A percentile compares a stretch with the other conserved stretches of the same genome.
phyloP scores from a whole-genome alignment of 2,113 vertebrate species.

The Cheilinus undulatus region DNA sequence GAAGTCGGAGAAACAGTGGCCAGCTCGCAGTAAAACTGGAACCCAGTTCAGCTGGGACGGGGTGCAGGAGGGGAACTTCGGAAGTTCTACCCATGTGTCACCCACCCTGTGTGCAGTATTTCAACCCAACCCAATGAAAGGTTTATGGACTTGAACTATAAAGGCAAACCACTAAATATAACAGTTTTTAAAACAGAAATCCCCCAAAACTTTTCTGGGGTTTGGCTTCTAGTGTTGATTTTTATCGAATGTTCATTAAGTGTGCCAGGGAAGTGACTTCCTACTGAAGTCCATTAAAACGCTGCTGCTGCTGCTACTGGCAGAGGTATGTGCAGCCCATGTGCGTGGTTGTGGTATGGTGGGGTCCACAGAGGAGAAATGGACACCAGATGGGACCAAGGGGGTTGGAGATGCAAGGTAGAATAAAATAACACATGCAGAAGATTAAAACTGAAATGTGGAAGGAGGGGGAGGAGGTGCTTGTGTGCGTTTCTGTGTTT shows the following conservation, averaged over 20 bases:
- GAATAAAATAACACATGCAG: conserved; percentile 79
- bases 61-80: conserved; percentile 54
- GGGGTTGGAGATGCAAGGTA: conserved; percentile 70
- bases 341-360: conserved; percentile 73
- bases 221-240: conserved; percentile 83
- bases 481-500: conserved; percentile 10
- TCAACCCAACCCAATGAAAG: conserved; percentile 93
- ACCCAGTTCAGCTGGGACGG: conserved; percentile 60
- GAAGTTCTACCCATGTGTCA: conserved; percentile 84
- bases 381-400: conserved; percentile 84
- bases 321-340: conserved; percentile 62
- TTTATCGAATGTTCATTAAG: conserved; percentile 87
- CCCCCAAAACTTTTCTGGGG: conserved; percentile 7
- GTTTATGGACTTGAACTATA: conserved; percentile 96
- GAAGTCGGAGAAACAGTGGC: conserved; percentile 57
- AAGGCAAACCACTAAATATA: conserved; percentile 95
- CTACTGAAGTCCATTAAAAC: conserved; percentile 89
- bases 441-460: conserved; percentile 69
- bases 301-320: conserved; percentile 53
- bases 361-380: conserved; percentile 82
- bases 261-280: conserved; percentile 84
- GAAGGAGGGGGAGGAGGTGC: conserved; percentile 11
- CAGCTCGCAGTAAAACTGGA: conserved; percentile 47
- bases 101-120: conserved; percentile 90
- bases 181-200: conserved; percentile 89